Base-by-base conservation (phyloP, 2,888 invertebrate genomes). In the Leucozona laternaria region DNA sequence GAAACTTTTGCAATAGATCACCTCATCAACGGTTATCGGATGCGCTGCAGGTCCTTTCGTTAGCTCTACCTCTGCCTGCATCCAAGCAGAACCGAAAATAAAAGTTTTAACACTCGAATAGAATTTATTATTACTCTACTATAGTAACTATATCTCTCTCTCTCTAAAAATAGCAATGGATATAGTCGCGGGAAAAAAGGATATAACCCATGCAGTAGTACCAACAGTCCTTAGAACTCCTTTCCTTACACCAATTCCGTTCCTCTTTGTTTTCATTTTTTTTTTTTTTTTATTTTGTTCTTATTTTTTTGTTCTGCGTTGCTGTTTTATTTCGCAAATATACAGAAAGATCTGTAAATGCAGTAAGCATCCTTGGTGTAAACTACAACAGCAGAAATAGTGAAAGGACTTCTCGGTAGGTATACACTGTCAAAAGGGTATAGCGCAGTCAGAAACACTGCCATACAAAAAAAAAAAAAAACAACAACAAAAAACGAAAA, bases 41-140 rank as follows among this genome's bases (percentile, higher is more conserved):
- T 81, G 55, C 68, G 72, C 72, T 80, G 80, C 75, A 68, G 72
- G 76, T 80, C 60, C 76, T 77, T 68, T 50, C 68, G 45, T 68
- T 70, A 70, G 62, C 77, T n/a, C n/a, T n/a, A n/a, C n/a, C n/a
- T n/a, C n/a, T n/a, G n/a, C n/a, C n/a, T 68, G 85, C 81, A 85
- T 45, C 72, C 62, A 70, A 77, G 81, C 68, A 48, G 37, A 81
- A 77, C 77, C 62, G 68, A 77, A 76, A 75, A 76, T 76, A 76
- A 85, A 85, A 85, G 77, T 81, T 85, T 68, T 85, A 72, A 72
- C 81, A 85, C 85, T 81, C 81, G 72, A 85, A 85, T 72, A 68
- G 81, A 85, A 85, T 85, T 85, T 85, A 81, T 85, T 85, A 85
- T 72, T 55, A 57, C 58, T 64, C 57, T 62, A 57, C 53, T 62